A percentile compares a stretch with the other conserved stretches of the same genome.
phyloP scores from a whole-genome alignment of 2,797 vertebrate genomes.

The Microchirus variegatus region DNA sequence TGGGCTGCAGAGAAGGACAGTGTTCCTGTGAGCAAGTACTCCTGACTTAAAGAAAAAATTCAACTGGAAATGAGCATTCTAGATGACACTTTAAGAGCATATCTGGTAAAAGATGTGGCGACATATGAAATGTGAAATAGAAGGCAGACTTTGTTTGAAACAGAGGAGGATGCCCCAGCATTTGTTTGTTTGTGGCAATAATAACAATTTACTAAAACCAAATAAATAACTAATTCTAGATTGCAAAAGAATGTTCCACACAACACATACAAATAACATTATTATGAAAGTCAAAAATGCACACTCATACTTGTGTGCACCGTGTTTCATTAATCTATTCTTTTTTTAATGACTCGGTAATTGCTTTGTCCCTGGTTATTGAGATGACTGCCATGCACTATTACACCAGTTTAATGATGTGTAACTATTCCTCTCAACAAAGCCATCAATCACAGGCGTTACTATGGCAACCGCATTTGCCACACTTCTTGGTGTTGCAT shows the following conservation, averaged over 20 bases:
- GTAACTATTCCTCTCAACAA: slow-evolving; percentile 79
- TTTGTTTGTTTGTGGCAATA: slow-evolving; percentile 13
- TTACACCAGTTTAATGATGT: slow-evolving; percentile 78
- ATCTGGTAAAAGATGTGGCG: slow-evolving; percentile 31
- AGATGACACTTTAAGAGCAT: slow-evolving; percentile 22
- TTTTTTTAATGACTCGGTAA: slow-evolving; percentile 75
- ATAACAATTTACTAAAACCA: slow-evolving; percentile 8
- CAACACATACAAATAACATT: slow-evolving; percentile 9
- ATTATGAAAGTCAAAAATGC: slow-evolving; percentile 21
- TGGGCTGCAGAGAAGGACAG: slow-evolving; percentile 24
- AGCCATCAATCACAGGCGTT: slow-evolving; percentile 78
- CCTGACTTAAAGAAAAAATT: slow-evolving; percentile 45
- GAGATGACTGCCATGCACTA: slow-evolving; percentile 79
- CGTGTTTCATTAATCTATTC: slow-evolving; percentile 75
- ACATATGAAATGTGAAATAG: slow-evolving; percentile 20
- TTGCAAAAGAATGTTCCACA: slow-evolving; percentile 4
- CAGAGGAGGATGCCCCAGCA: slow-evolving; percentile 1
- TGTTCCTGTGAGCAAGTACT: slow-evolving; percentile 50
- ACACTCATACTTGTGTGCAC: slow-evolving; percentile 48
- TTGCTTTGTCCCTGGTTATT: slow-evolving; percentile 80
- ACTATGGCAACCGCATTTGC: slow-evolving; percentile 61
- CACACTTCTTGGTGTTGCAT: slow-evolving; percentile 20
- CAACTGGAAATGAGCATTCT: slow-evolving; percentile 51
- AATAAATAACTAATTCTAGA: slow-evolving; percentile 1
- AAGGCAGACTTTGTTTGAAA: slow-evolving; percentile 26